phyloP scores from a whole-genome alignment of 2,797 vertebrate genomes.

The Gambusia yucatana region DNA sequence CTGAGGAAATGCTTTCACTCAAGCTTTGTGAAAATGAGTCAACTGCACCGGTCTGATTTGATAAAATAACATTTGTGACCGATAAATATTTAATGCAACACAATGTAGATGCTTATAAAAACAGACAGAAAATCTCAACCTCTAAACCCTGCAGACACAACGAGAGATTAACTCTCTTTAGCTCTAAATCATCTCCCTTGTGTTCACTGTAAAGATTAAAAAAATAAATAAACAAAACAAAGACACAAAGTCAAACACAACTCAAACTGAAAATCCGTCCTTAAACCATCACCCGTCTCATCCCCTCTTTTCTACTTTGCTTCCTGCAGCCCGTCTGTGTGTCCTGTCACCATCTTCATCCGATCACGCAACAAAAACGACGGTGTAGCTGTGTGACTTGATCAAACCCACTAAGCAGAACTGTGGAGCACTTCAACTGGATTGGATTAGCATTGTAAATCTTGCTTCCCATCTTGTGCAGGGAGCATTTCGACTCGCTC shows the following conservation, averaged over 20 bases:
- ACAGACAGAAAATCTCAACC: constrained; percentile 23
- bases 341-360: constrained; percentile 35
- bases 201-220: constrained; percentile 28
- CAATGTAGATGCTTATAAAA: not conserved
- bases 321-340: constrained; percentile 54
- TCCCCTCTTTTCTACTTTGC: constrained; percentile 2
- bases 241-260: constrained; percentile 22
- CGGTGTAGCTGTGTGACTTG: constrained; percentile 22
- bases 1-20: not conserved
- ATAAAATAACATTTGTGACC: not conserved
- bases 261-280: constrained; percentile 46
- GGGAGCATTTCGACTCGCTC: constrained; percentile 23
- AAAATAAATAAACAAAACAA: constrained; percentile 30
- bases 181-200: constrained; percentile 32
- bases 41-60: not conserved
- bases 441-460: constrained; percentile 60
- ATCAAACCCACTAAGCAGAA: constrained; percentile 6
- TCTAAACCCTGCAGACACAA: constrained; percentile 30
- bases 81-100: constrained; percentile 11
- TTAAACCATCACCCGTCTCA: constrained; percentile 10
- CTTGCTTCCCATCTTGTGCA: constrained; percentile 20
- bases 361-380: constrained; percentile 30
- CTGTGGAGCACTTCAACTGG: constrained; percentile 18
- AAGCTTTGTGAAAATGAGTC: constrained; percentile 6
- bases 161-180: constrained; percentile 42